phyloP scores from a whole-genome alignment of 1,140 invertebrate genomes.

The Caenorhabditis tropicalis region DNA sequence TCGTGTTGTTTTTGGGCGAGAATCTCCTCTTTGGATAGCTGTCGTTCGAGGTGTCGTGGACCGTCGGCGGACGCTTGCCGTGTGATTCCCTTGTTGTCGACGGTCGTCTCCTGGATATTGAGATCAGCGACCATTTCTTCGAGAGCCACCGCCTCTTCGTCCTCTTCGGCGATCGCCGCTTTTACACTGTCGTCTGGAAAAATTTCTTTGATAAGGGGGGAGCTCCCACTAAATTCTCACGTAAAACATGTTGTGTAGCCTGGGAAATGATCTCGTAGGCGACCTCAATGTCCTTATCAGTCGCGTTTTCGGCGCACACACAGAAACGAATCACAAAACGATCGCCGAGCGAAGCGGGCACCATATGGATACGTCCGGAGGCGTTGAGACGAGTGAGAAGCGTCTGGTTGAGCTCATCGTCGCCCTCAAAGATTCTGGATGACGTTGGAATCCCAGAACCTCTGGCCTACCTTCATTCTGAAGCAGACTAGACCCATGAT shows the following conservation, averaged over 20 bases:
- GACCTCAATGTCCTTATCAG: slow-evolving; percentile 64
- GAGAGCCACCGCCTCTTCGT: slow-evolving; percentile 64
- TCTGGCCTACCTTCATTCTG: slow-evolving; percentile 79
- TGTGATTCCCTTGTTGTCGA: neutral
- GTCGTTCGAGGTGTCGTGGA: neutral
- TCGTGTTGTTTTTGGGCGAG: slow-evolving; percentile 53
- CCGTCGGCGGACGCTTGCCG: neutral
- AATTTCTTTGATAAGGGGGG: neutral
- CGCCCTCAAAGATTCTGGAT: slow-evolving; percentile 76
- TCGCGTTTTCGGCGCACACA: slow-evolving; percentile 87
- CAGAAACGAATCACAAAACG: slow-evolving; percentile 85
- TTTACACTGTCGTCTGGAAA: slow-evolving; percentile 64
- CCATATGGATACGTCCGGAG: slow-evolving; percentile 95
- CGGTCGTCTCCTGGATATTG: neutral
- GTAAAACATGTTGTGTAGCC: slow-evolving; percentile 55
- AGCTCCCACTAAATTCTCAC: slow-evolving; percentile 45
- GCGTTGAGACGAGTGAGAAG: slow-evolving; percentile 91
- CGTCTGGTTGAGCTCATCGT: slow-evolving; percentile 90
- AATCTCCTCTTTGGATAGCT: slow-evolving; percentile 56
- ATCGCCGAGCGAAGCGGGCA: slow-evolving; percentile 74
- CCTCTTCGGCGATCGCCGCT: slow-evolving; percentile 69
- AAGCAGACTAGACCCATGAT: slow-evolving; percentile 93
- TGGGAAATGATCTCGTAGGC: slow-evolving; percentile 71
- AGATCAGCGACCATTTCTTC: slow-evolving; percentile 55
- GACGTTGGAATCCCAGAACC: neutral